Conservation (phyloP, 2,888 invertebrate species). For the Aphodius granarius region DNA sequence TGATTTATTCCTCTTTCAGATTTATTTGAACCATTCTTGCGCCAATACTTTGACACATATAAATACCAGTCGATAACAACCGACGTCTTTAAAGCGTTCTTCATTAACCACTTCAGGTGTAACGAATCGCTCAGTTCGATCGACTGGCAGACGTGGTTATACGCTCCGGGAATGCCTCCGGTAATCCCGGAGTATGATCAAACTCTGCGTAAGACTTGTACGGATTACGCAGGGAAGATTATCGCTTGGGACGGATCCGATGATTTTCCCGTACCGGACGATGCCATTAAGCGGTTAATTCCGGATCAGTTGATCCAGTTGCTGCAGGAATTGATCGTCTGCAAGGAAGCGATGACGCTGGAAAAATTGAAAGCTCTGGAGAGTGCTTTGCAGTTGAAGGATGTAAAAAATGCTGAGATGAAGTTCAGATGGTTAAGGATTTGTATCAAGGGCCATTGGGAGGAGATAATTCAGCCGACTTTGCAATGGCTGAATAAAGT, state of each 20-base stretch:
- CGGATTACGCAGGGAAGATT: slow-evolving; percentile 61
- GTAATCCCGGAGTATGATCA: slow-evolving; percentile 79
- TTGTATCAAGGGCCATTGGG: slow-evolving; percentile 73
- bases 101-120: slow-evolving; percentile 71
- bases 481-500: slow-evolving; percentile 79
- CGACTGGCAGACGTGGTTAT: slow-evolving; percentile 86
- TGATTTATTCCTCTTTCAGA: slow-evolving; percentile 44
- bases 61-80: slow-evolving; percentile 83
- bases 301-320: slow-evolving; percentile 71
- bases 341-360: slow-evolving; percentile 57
- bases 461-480: slow-evolving; percentile 65
- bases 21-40: slow-evolving; percentile 82
- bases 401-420: slow-evolving; percentile 77
- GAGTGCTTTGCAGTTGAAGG: slow-evolving; percentile 65
- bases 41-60: slow-evolving; percentile 77
- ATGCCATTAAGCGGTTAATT: slow-evolving; percentile 61
- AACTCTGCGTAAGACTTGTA: slow-evolving; percentile 65
- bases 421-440: slow-evolving; percentile 76
- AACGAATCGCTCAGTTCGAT: slow-evolving; percentile 62
- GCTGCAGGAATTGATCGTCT: slow-evolving; percentile 65
- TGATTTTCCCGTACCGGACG: slow-evolving; percentile 52
- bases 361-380: slow-evolving; percentile 65
- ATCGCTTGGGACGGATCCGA: slow-evolving; percentile 48
- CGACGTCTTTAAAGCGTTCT: slow-evolving; percentile 73
- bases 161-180: slow-evolving; percentile 85